Evolutionary conservation across 92 coral and sea anemone genomes (phyloP), one percentile per base, ranked within the genome.

Genomic region (Umimayanthus chanpuru): DNA sequence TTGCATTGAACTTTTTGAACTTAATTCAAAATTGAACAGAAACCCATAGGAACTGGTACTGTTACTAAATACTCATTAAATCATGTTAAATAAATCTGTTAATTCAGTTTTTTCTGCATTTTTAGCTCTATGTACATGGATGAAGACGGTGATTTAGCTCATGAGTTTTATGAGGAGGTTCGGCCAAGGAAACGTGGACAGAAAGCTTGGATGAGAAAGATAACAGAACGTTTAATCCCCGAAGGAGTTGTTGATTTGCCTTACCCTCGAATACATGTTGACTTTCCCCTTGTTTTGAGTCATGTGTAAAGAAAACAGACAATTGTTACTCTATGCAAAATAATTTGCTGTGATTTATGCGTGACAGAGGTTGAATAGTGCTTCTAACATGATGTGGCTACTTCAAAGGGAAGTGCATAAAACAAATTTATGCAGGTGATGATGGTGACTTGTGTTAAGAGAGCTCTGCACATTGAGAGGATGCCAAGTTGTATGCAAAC

Each of bases 161-260:
- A 96, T 90, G 99, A 96, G 75, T 96, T 96, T 90, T 96, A 96
- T 91, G 99, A 96, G 89, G 99, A 96, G 91, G 99, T 96, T 41
- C 91, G 83, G 70, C 94, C 98, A 8, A 87, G 85, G 67, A 93
- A 90, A 85, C 92, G 87, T 89, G 98, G 96, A 26, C 93, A 92
- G 68, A 93, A 94, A 73, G 94, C 96, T 12, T 89, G 89, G 83
- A 96, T 96, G 99, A 91, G 93, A 72, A 94, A 82, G 84, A 90
- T 94, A 20, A 95, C 94, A 6, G 90, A 91, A 16, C 91, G 92
- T 23, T 89, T 95, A 43, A 88, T 92, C 14, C 98, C 98, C 25
- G 96, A 96, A 87, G 99, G 99, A 82, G 49, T 88, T 66, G 92
- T 96, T 56, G 94, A 93, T 30, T 85, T 93, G 53, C 96, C 94